Base-by-base conservation (phyloP, 2,888 invertebrate genomes). In the Pyralis farinalis region DNA sequence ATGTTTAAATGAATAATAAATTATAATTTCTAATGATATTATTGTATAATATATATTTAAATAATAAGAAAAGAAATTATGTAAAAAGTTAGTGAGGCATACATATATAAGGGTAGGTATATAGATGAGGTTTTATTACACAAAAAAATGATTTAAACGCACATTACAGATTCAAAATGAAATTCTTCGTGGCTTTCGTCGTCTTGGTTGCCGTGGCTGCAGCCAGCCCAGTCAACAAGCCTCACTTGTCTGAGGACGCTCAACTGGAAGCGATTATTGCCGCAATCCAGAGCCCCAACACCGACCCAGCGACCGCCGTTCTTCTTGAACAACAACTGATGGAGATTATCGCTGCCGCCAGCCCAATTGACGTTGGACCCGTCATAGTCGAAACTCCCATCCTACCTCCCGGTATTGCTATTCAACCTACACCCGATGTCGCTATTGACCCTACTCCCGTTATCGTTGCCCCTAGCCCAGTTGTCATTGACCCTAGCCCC, bases 281-380 rank as follows among this genome's bases (percentile, higher is more conserved):
- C 8, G 49, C 49, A 21, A 49, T 49, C 46, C 35, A 46, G 34
- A 49, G 44, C 43, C 49, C 49, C 34, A 46, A 35, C 49, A 44
- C 46, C 10, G 42, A 49, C 44, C 46, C 49, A 29, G 46, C 44
- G 32, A 46, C 49, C 43, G 43, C 44, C 29, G 38, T 32, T 21
- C 35, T 43, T 9, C 44, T 49, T 8, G 39, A 49, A 10, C 8
- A 27, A 9, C 37, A 34, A 2, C 38, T 46, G 11, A 35, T 40
- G 12, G 20, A 46, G 16, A 47, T 61, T 11, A 53, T 47, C 11
- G 52, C 41, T 16, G 16, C n/a, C 3, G 7, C n/a, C n/a, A 2
- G 8, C 7, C 25, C 37, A 16, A 30, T 37, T 12, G 20, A 7
- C 12, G 21, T 10, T 22, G 43, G 7, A 5, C 33, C 27, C 31